These are phyloP conservation scores for Menura novaehollandiae DNA, from an alignment of 2,113 vertebrate genomes.

Conservation along the genomic window DNA sequence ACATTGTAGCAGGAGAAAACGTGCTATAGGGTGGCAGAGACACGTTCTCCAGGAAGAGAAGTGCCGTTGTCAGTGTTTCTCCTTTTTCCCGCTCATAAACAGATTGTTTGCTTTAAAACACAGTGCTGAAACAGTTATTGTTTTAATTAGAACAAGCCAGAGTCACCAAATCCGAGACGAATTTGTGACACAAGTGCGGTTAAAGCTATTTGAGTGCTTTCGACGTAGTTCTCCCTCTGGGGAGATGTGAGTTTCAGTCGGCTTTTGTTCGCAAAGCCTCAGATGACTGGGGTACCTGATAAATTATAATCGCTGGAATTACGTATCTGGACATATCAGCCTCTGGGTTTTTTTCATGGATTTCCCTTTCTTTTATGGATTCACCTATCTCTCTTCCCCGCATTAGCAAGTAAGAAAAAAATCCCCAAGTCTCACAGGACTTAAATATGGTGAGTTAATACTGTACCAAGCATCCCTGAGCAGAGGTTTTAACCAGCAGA, in stretches of 20 bases:
- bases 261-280: background rate
- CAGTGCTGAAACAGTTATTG: background rate
- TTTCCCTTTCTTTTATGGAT: background rate
- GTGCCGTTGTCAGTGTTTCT: background rate
- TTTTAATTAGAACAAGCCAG: background rate
- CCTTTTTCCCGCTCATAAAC: background rate
- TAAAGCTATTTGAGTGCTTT: slow-evolving; percentile 12
- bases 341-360: background rate
- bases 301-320: background rate
- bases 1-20: background rate
- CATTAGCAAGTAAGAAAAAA: background rate
- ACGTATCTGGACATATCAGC: background rate
- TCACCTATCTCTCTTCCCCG: background rate
- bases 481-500: background rate
- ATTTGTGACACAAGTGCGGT: slow-evolving; percentile 14
- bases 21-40: background rate
- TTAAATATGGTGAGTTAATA: background rate
- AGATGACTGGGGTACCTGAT: background rate
- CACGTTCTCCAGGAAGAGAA: background rate
- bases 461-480: background rate
- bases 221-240: background rate
- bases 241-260: background rate
- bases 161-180: background rate
- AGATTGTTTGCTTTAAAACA: background rate
- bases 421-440: background rate